Evolutionary conservation across 2,113 vertebrate species (phyloP).

Genomic region (Protomyctophum bolini): DNA sequence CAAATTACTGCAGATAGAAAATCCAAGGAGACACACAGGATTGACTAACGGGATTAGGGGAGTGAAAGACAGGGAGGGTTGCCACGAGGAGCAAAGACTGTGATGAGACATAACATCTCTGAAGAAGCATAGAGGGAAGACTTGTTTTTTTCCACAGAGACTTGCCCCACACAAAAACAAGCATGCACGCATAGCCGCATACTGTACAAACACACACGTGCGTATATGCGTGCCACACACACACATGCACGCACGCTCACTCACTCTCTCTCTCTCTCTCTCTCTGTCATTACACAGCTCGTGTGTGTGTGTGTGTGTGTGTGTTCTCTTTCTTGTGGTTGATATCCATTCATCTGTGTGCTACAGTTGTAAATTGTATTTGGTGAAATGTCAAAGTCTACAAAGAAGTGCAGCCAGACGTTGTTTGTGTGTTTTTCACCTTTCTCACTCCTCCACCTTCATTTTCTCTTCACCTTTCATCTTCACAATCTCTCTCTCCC

Average conservation of each 20-base stretch:
- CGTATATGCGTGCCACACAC: too few species aligned
- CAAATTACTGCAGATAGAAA: neutral
- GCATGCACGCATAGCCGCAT: too few species aligned
- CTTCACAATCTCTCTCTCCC: neutral
- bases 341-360: neutral
- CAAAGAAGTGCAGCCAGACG: neutral
- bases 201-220: too few species aligned
- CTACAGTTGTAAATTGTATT: neutral
- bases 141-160: constrained; percentile 55
- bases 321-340: neutral
- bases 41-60: constrained; percentile 14
- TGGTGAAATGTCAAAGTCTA: neutral
- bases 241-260: neutral
- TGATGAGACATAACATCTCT: constrained; percentile 30
- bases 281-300: too few species aligned
- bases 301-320: too few species aligned
- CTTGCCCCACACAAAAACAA: too few species aligned
- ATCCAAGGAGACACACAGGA: neutral
- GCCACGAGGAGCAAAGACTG: constrained; percentile 20
- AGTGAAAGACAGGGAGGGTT: constrained; percentile 27
- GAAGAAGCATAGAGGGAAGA: constrained; percentile 36
- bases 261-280: neutral
- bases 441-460: neutral
- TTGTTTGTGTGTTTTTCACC: neutral
- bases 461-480: neutral